Conservation (phyloP, 2,113 vertebrate genomes). For the Litocranius walleri region DNA sequence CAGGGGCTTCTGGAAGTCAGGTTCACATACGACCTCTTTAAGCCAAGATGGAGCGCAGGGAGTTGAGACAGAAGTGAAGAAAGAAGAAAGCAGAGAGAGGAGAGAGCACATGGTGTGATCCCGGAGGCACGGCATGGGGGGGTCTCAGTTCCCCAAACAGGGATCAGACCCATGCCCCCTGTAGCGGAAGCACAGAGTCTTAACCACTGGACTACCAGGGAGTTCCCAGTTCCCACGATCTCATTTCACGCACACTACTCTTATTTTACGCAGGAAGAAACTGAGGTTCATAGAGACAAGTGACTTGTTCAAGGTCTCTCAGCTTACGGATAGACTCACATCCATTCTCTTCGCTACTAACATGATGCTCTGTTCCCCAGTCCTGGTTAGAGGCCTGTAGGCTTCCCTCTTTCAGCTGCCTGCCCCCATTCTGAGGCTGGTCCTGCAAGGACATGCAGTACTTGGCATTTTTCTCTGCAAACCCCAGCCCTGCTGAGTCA, state of each 20-base stretch:
- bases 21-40: background rate
- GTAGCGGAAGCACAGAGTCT: fast-evolving
- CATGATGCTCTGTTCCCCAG: background rate
- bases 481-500: constrained; percentile 9
- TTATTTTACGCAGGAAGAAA: background rate
- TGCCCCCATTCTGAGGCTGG: background rate
- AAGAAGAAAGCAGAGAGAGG: background rate
- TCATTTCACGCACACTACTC: background rate
- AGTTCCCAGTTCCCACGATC: fast-evolving
- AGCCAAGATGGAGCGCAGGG: background rate
- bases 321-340: background rate
- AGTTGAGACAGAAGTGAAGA: background rate
- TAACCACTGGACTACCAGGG: background rate
- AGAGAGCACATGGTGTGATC: background rate
- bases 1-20: background rate
- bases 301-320: background rate
- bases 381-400: background rate
- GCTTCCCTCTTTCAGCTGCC: background rate
- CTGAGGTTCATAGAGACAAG: background rate
- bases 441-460: background rate
- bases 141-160: background rate
- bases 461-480: background rate
- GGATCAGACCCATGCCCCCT: background rate
- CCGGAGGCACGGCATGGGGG: fast-evolving
- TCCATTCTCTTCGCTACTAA: background rate